Percentiles rank a stretch among this genome's conserved stretches.
phyloP scores from a whole-genome alignment of 1,140 invertebrate genomes.

The Zaprionus taronus region DNA sequence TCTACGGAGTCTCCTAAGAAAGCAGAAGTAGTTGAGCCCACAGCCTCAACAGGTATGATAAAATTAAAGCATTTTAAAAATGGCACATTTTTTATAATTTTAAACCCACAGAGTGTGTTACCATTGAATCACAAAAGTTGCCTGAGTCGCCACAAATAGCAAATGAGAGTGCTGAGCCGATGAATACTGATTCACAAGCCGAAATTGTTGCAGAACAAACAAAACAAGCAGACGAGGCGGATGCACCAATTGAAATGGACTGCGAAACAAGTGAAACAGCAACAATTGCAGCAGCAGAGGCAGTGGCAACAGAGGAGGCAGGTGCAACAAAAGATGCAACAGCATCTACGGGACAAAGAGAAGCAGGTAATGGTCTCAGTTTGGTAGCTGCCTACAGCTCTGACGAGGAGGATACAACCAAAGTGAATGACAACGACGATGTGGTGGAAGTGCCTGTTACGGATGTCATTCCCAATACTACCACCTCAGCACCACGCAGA shows the following conservation, averaged over 20 bases:
- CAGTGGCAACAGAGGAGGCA: background rate
- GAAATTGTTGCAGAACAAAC: background rate
- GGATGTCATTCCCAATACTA: constrained; percentile 10
- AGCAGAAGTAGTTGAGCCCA: background rate
- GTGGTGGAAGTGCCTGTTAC: constrained; percentile 68
- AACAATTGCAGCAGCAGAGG: background rate
- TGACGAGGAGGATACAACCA: constrained; percentile 27
- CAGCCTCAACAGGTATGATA: background rate
- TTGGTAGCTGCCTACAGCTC: constrained; percentile 72
- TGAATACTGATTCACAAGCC: background rate
- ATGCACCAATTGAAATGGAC: background rate
- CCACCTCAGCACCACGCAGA: constrained; percentile 37
- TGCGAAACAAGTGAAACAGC: background rate
- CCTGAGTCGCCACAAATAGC: background rate
- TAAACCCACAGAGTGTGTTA: constrained; percentile 1
- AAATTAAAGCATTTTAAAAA: background rate
- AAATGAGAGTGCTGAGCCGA: background rate
- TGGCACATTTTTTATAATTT: background rate
- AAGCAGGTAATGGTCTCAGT: constrained; percentile 43
- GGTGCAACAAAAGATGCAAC: background rate
- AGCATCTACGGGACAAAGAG: background rate
- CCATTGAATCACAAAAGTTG: background rate
- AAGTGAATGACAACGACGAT: constrained; percentile 43
- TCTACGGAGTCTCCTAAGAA: background rate
- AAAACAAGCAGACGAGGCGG: background rate